These are phyloP conservation scores for Caenorhabditis brenneri DNA, from an alignment of 1,140 invertebrate species.

Conservation along the genomic window DNA sequence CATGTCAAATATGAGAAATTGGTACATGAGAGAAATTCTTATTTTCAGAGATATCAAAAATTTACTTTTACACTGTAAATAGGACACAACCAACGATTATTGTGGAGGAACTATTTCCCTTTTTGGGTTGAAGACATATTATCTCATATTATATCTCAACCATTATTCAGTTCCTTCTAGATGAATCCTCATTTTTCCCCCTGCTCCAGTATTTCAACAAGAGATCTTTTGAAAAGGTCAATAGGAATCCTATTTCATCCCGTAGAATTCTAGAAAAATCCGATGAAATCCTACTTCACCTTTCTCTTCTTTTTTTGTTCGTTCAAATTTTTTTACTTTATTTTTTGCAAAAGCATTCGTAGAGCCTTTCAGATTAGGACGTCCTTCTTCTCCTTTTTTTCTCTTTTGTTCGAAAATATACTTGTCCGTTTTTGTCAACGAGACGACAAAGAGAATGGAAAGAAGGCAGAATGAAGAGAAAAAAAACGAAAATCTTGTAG, in stretches of 20 bases:
- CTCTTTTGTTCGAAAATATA: slow-evolving; percentile 41
- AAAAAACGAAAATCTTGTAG: slow-evolving; percentile 20
- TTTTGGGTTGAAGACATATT: too few species aligned
- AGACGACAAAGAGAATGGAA: neutral
- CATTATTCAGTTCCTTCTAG: too few species aligned
- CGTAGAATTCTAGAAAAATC: too few species aligned
- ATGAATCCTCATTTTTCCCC: too few species aligned
- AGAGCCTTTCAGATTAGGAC: slow-evolving; percentile 36
- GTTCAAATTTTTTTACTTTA: neutral
- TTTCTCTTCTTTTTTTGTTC: neutral
- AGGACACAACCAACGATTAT: too few species aligned
- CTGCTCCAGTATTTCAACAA: too few species aligned
- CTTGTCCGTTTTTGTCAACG: slow-evolving; percentile 44
- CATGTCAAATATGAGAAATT: slow-evolving; percentile 24
- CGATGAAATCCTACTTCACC: neutral
- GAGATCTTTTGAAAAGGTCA: too few species aligned
- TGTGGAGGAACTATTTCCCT: too few species aligned
- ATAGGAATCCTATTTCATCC: too few species aligned
- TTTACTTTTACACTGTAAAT: too few species aligned
- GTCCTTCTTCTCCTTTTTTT: neutral
- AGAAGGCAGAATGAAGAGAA: neutral
- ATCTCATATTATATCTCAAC: too few species aligned
- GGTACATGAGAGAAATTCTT: neutral
- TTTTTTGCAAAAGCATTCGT: slow-evolving; percentile 21
- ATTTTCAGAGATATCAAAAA: neutral